Conservation (phyloP, 2,797 vertebrate species). For the Myotis myotis region DNA sequence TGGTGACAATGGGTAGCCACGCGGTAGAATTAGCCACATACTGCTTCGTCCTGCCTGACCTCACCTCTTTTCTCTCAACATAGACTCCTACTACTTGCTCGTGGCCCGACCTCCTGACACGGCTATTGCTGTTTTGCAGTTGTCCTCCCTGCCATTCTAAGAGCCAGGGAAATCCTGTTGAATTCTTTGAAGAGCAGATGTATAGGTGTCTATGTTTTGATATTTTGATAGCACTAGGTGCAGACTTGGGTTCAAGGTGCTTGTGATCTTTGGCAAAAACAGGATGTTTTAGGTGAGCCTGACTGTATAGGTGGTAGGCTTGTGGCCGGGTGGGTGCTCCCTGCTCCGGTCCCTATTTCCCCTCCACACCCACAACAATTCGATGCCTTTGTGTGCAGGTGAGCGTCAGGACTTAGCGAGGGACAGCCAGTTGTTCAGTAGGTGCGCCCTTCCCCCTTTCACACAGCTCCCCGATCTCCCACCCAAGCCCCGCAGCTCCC, state of each 20-base stretch:
- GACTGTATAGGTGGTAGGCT: background rate
- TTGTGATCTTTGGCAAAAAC: constrained; percentile 66
- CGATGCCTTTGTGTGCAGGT: background rate
- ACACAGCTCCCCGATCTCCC: too few relatives aligned
- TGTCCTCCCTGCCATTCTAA: background rate
- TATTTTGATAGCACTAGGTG: background rate
- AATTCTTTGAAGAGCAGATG: constrained; percentile 25
- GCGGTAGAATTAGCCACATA: background rate
- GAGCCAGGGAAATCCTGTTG: background rate
- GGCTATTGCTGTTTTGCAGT: background rate
- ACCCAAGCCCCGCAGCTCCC: background rate
- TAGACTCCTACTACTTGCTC: accelerated
- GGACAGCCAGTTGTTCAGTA: background rate
- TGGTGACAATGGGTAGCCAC: background rate
- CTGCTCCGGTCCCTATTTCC: background rate
- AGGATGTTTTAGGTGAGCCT: constrained; percentile 66
- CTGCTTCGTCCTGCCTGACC: background rate
- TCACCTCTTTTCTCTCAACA: too few relatives aligned
- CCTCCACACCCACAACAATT: background rate
- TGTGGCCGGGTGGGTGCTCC: constrained; percentile 38
- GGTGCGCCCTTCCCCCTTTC: background rate
- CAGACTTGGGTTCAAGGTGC: background rate
- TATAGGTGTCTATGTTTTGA: background rate
- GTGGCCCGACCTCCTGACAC: accelerated
- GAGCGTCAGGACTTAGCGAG: background rate